Conservation (phyloP, 1,140 invertebrate genomes). For the Saccostrea cuccullata region DNA sequence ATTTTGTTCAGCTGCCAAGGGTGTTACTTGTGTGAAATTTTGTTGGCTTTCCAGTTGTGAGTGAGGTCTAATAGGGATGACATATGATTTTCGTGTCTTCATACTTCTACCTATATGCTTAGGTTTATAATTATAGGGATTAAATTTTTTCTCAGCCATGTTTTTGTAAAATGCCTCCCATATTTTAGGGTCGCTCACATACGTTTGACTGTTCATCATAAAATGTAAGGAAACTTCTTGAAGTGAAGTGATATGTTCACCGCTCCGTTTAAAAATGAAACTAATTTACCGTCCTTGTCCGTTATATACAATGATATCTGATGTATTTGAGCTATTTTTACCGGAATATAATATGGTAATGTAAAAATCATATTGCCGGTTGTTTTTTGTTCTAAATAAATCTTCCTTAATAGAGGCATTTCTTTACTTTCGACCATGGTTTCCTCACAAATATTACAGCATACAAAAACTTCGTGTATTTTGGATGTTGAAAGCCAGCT, state of each 20-base stretch:
- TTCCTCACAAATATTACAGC: too few relatives aligned
- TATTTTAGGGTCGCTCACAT: not conserved
- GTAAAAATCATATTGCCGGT: not conserved
- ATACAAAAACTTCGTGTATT: too few relatives aligned
- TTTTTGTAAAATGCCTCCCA: not conserved
- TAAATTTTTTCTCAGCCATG: constrained; percentile 24
- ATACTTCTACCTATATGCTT: not conserved
- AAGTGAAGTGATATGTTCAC: constrained; percentile 31
- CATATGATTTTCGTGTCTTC: too few relatives aligned
- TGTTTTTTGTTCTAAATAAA: too few relatives aligned
- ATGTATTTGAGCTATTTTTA: constrained; percentile 7
- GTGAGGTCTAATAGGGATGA: too few relatives aligned
- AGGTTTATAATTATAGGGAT: constrained; percentile 36
- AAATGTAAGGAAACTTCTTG: constrained; percentile 41
- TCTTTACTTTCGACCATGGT: too few relatives aligned
- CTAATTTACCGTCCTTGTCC: not conserved
- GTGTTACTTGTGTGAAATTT: too few relatives aligned
- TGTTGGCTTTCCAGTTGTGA: too few relatives aligned
- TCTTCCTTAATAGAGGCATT: too few relatives aligned
- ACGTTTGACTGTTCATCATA: constrained; percentile 27
- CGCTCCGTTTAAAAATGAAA: constrained; percentile 26
- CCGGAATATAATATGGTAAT: constrained; percentile 40
- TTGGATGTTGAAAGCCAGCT: too few relatives aligned
- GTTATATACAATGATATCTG: constrained; percentile 40
- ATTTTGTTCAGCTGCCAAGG: too few relatives aligned